Base-by-base conservation (phyloP, 1,140 invertebrate genomes). In the Hestina assimilis region DNA sequence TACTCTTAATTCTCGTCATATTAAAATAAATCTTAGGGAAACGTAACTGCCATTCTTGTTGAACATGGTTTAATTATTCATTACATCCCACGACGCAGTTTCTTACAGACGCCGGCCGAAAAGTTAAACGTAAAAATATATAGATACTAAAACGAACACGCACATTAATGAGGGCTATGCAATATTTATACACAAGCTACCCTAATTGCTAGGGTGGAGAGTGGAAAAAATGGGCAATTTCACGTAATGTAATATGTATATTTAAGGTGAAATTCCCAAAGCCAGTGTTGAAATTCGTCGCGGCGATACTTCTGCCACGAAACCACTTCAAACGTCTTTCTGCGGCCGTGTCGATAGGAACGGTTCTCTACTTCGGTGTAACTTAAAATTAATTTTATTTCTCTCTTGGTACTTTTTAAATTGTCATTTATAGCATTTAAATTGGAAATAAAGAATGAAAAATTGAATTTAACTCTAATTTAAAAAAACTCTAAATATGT, bases 201-300 rank as follows among this genome's bases (percentile, higher is more conserved):
- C 83, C 85, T 88, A 88, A 88, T 86, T 87, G 85, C 72, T 86
- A 71, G 85, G 85, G 85, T 84, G 85, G 85, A 87, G 85, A 88
- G 85, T 88, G 85, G 85, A 88, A 88, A 88, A 88, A 88, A 87
- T 88, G 83, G 85, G 79, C 83, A 88, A 88, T 88, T 87, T 84
- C 79, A 85, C 83, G 85, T 88, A 88, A 88, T 88, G 82, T 85
- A 88, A 88, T 88, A 88, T 88, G 85, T 87, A 88, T 88, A 85
- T 87, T 87, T 86, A 88, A 87, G 83, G 78, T 75, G 74, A 79
- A 76, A 74, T 77, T 80, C 70, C 75, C 67, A 67, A 83, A 78
- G 69, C 72, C 64, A 62, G 60, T 72, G 69, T 68, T 65, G 79
- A 66, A 77, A 76, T 75, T 79, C 73, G 80, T 88, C 85, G 80